A percentile compares a stretch with the other conserved stretches of the same genome.
Conservation (phyloP, 2,888 invertebrate species). For the Venustoraphidia nigricollis region DNA sequence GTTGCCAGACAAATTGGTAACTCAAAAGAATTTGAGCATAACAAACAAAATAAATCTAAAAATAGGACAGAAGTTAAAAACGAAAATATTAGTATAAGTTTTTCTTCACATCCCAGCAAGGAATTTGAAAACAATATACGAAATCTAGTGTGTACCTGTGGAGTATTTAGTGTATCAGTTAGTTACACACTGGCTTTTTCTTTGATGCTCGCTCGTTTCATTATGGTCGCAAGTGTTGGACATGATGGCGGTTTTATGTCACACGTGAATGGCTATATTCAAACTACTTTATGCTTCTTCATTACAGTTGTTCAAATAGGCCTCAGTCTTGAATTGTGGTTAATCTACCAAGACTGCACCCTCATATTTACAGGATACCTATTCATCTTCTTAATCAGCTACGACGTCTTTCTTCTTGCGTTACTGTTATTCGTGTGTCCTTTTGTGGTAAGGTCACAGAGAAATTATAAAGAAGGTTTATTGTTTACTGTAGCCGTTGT, state of each 20-base stretch:
- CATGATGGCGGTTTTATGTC: slow-evolving; percentile 50
- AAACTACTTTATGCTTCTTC: slow-evolving; percentile 45
- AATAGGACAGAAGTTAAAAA: not conserved
- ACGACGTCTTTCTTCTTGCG: slow-evolving; percentile 43
- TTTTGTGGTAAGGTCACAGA: slow-evolving; percentile 42
- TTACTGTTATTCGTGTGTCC: slow-evolving; percentile 40
- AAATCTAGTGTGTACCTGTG: slow-evolving; percentile 33
- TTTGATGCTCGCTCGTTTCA: slow-evolving; percentile 42
- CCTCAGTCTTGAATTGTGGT: slow-evolving; percentile 30
- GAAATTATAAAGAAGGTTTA: slow-evolving; percentile 53
- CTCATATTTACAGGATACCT: slow-evolving; percentile 31
- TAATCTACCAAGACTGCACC: slow-evolving; percentile 30
- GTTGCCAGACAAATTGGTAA: no score
- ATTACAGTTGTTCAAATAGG: slow-evolving; percentile 44
- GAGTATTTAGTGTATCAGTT: slow-evolving; percentile 40
- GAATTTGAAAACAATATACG: slow-evolving; percentile 13
- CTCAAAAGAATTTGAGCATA: not conserved
- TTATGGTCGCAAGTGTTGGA: slow-evolving; percentile 49
- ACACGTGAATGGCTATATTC: slow-evolving; percentile 54
- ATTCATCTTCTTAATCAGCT: slow-evolving; percentile 36
- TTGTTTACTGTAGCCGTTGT: slow-evolving; percentile 37
- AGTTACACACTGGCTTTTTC: slow-evolving; percentile 48
- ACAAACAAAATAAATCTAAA: not conserved
- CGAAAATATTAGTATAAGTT: not conserved
- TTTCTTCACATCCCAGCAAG: no score